Evolutionary conservation across 2,797 vertebrate species (phyloP).

Genomic region (Ceryle rudis): DNA sequence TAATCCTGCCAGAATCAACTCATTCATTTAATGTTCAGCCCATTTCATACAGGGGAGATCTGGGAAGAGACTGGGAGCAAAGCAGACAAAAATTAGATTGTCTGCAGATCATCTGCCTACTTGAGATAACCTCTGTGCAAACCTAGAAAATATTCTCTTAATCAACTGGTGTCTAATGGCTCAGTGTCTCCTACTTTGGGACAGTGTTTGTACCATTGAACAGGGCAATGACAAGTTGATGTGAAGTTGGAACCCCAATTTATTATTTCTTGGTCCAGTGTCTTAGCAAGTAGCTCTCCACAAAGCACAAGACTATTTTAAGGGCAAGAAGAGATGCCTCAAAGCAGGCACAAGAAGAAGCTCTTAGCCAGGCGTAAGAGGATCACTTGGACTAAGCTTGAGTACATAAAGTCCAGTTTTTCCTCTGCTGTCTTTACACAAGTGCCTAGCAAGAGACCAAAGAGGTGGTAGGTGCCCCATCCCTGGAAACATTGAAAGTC

Average conservation of each 20-base stretch:
- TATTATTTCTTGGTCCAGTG: not conserved
- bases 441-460: not conserved
- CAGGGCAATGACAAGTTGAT: not conserved
- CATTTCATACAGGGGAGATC: rapidly evolving
- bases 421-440: not conserved
- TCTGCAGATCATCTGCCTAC: not conserved
- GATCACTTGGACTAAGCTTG: not conserved
- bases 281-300: not conserved
- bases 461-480: not conserved
- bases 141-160: not conserved
- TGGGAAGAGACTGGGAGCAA: not conserved
- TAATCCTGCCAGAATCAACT: not conserved
- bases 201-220: not conserved
- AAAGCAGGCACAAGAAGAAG: not conserved
- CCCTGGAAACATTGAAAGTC: not conserved
- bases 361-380: not conserved
- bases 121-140: not conserved
- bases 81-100: not conserved
- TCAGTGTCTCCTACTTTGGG: not conserved
- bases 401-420: not conserved
- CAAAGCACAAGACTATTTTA: not conserved
- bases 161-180: not conserved
- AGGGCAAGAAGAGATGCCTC: not conserved
- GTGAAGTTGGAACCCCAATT: not conserved
- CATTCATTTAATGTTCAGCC: not conserved